A percentile compares a stretch with the other conserved stretches of the same genome.
Evolutionary conservation across 2,113 vertebrate genomes (phyloP).

Genomic region (Cyanoderma ruficeps): DNA sequence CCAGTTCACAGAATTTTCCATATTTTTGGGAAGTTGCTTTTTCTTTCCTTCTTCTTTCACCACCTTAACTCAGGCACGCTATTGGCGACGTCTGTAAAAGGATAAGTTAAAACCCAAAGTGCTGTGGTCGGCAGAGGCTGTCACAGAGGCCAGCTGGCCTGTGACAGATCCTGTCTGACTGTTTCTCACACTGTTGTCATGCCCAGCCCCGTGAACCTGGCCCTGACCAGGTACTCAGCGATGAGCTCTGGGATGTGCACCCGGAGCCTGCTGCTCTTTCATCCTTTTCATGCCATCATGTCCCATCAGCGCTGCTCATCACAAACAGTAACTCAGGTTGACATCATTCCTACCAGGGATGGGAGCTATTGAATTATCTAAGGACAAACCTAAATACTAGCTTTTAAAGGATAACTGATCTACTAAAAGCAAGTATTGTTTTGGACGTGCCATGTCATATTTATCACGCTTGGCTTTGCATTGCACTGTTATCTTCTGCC

Average conservation of each 20-base stretch:
- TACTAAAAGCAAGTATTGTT: conserved; percentile 66
- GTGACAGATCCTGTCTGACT: neutral
- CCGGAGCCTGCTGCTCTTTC: neutral
- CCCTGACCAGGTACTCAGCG: neutral
- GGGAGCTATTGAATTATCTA: conserved; percentile 68
- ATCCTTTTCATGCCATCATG: conserved; percentile 53
- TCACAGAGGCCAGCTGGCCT: neutral
- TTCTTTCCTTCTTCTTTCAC: neutral
- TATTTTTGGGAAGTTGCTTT: neutral
- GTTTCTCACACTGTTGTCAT: rapidly evolving
- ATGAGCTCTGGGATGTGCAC: neutral
- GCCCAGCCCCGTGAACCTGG: neutral
- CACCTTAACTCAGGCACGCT: rapidly evolving
- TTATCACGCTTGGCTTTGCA: conserved; percentile 46
- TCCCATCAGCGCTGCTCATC: conserved; percentile 47
- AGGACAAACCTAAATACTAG: conserved; percentile 71
- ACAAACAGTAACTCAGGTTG: conserved; percentile 68
- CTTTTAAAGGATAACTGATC: conserved; percentile 70
- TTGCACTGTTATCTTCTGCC: conserved; percentile 8
- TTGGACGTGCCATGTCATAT: conserved; percentile 51
- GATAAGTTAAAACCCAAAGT: neutral
- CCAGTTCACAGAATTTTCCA: neutral
- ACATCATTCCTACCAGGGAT: conserved; percentile 48
- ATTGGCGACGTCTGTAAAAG: neutral
- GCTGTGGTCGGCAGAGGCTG: neutral